phyloP scores from a whole-genome alignment of 2,113 vertebrate genomes.

The Corythaeola cristata region DNA sequence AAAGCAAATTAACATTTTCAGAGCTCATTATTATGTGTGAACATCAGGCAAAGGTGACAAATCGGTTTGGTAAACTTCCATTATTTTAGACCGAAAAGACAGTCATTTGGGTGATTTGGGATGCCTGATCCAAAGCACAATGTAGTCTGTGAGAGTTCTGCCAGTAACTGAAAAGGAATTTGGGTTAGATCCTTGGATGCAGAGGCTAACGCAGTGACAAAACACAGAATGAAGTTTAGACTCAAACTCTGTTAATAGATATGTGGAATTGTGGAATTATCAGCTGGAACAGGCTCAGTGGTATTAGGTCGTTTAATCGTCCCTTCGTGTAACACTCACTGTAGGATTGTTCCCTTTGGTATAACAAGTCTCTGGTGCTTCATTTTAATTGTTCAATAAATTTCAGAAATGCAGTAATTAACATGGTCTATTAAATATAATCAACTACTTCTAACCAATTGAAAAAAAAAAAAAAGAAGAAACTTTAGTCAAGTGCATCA shows the following conservation, averaged over 20 bases:
- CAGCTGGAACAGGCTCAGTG: not conserved
- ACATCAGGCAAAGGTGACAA: constrained; percentile 42
- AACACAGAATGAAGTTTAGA: not conserved
- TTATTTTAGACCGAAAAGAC: constrained; percentile 18
- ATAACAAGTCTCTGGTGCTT: not conserved
- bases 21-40: constrained; percentile 52
- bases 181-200: not conserved
- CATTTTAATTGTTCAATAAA: constrained; percentile 28
- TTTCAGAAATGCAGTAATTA: constrained; percentile 33
- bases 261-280: not conserved
- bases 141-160: not conserved
- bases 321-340: not conserved
- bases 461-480: not conserved
- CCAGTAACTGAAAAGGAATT: not conserved
- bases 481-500: not conserved
- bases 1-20: constrained; percentile 66
- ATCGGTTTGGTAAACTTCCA: constrained; percentile 6
- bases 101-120: not conserved
- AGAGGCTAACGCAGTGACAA: not conserved
- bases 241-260: not conserved
- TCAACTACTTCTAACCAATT: not conserved
- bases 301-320: not conserved
- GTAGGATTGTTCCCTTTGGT: not conserved
- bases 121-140: not conserved
- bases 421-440: constrained; percentile 19